phyloP scores from a whole-genome alignment of 2,888 invertebrate genomes.

The Coleophora flavipennella region DNA sequence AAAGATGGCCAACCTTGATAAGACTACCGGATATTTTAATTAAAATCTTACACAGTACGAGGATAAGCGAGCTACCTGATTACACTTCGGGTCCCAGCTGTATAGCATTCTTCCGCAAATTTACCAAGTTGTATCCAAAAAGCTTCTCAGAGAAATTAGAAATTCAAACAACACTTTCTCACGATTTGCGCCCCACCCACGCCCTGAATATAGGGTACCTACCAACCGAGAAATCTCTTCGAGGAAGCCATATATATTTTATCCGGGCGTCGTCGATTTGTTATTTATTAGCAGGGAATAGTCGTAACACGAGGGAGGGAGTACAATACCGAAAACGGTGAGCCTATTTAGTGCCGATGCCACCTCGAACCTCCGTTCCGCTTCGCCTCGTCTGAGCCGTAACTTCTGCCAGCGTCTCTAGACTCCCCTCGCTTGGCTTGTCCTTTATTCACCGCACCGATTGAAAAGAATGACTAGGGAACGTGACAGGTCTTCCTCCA shows the following conservation, averaged over 20 bases:
- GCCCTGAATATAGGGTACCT: constrained; percentile 27
- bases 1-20: constrained; percentile 57
- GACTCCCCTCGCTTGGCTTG: constrained; percentile 40
- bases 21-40: constrained; percentile 62
- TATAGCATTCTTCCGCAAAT: constrained; percentile 29
- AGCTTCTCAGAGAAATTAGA: neutral
- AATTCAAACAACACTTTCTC: constrained; percentile 1
- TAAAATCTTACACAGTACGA: constrained; percentile 60
- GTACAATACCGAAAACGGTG: constrained; percentile 63
- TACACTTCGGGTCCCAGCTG: constrained; percentile 30
- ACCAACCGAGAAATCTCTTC: constrained; percentile 41
- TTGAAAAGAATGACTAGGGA: constrained; percentile 28
- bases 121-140: neutral
- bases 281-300: constrained; percentile 70
- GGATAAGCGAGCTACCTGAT: constrained; percentile 51
- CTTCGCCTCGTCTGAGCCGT: constrained; percentile 41
- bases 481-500: constrained; percentile 36
- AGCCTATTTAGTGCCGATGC: constrained; percentile 63
- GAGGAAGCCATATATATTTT: constrained; percentile 64
- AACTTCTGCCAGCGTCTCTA: constrained; percentile 32
- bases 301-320: constrained; percentile 61
- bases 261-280: constrained; percentile 68
- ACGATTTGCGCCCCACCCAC: constrained; percentile 25
- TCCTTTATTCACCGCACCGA: constrained; percentile 24
- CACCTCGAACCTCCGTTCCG: constrained; percentile 51